These are phyloP conservation scores for Myioborus melanocephalus DNA, from an alignment of 2,797 vertebrate species.

Conservation along the genomic window DNA sequence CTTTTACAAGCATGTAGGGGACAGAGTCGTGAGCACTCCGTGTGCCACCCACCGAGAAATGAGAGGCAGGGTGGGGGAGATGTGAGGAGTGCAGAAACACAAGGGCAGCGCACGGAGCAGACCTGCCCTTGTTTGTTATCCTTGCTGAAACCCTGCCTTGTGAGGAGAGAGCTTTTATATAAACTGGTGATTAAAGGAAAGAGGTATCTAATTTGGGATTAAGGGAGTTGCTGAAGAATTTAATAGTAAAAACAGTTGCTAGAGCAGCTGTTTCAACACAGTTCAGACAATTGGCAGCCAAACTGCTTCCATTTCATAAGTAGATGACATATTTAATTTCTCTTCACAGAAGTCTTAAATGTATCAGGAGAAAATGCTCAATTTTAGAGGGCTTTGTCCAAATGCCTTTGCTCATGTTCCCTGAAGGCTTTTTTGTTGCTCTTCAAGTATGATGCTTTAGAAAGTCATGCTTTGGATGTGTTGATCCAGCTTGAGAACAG, in stretches of 20 bases:
- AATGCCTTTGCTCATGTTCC: neutral
- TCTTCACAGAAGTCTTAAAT: slow-evolving; percentile 34
- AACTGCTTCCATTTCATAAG: slow-evolving; percentile 21
- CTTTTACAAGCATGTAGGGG: neutral
- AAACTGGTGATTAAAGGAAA: slow-evolving; percentile 38
- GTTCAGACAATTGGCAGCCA: slow-evolving; percentile 24
- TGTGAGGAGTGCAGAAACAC: neutral
- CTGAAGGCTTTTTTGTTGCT: neutral
- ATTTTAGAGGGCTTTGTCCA: neutral
- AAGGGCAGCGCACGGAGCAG: neutral
- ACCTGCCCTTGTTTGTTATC: slow-evolving; percentile 4
- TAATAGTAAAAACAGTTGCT: slow-evolving; percentile 37
- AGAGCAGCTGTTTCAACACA: slow-evolving; percentile 54
- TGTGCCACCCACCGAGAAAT: neutral
- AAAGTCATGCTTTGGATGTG: neutral
- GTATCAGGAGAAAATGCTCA: slow-evolving; percentile 45
- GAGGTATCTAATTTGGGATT: slow-evolving; percentile 47
- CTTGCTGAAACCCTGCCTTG: slow-evolving; percentile 12
- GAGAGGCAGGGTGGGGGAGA: neutral
- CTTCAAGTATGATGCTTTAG: neutral
- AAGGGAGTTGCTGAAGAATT: slow-evolving; percentile 40
- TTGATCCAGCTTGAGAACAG: neutral
- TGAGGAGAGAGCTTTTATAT: slow-evolving; percentile 10
- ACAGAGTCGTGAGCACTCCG: neutral
- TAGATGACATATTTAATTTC: slow-evolving; percentile 66